These are phyloP conservation scores for Cherax destructor DNA, from an alignment of 1,140 invertebrate species.

Conservation along the genomic window DNA sequence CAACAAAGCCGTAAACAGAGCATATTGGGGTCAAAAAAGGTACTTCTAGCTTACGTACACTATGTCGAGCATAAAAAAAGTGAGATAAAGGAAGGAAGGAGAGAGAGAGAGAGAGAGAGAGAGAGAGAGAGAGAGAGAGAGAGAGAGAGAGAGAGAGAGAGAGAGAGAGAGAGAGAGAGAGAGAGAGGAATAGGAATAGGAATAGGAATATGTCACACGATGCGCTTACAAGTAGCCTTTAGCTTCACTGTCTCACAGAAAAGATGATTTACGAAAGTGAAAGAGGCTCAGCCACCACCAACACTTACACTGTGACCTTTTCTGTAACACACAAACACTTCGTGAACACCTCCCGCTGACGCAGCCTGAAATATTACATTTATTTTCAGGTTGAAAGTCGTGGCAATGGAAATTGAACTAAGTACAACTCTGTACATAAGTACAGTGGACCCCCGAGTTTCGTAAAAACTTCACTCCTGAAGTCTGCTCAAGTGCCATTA, in stretches of 20 bases:
- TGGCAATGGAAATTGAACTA: background rate
- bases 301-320: constrained; percentile 20
- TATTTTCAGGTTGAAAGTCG: background rate
- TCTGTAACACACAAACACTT: constrained; percentile 17
- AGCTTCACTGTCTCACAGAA: too few species aligned
- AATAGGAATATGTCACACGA: too few species aligned
- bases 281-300: background rate
- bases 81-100: too few species aligned
- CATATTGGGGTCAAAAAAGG: background rate
- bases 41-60: background rate
- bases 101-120: too few species aligned
- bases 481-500: too few species aligned
- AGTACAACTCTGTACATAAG: background rate
- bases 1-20: background rate
- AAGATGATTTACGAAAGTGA: too few species aligned
- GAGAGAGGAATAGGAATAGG: background rate
- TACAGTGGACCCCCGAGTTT: too few species aligned
- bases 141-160: constrained; percentile 12
- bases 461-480: too few species aligned
- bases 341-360: background rate
- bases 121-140: constrained; percentile 13
- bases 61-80: background rate
- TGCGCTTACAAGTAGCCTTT: too few species aligned
- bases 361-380: constrained; percentile 9
- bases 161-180: constrained; percentile 17